Evolutionary conservation across 2,797 vertebrate genomes (phyloP).

Genomic region (Semaprochilodus insignis): DNA sequence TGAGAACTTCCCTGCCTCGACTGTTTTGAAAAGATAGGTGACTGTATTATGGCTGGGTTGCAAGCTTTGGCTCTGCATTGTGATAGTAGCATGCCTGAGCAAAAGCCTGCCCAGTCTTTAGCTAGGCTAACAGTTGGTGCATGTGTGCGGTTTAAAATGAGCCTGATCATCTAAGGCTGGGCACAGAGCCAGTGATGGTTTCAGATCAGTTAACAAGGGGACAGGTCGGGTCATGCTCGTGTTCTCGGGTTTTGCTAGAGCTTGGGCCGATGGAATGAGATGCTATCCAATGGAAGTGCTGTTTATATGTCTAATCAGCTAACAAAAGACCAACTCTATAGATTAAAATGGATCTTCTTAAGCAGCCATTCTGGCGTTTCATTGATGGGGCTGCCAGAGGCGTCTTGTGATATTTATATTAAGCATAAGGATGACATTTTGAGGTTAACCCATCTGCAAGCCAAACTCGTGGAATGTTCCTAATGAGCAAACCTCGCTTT

Average conservation of each 20-base stretch:
- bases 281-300: slow-evolving; percentile 1
- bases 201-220: slow-evolving; percentile 12
- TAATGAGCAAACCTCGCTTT: slow-evolving; percentile 69
- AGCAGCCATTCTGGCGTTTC: neutral
- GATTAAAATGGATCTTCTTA: neutral
- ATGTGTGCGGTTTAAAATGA: neutral
- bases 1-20: slow-evolving; percentile 46
- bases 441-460: slow-evolving; percentile 64
- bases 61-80: slow-evolving; percentile 1
- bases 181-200: slow-evolving; percentile 9
- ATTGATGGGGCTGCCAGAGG: neutral
- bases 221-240: neutral
- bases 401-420: neutral
- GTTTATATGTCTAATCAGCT: neutral
- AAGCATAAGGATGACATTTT: slow-evolving; percentile 39
- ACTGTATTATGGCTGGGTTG: slow-evolving; percentile 42
- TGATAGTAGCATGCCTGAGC: slow-evolving; percentile 18
- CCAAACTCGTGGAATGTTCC: slow-evolving; percentile 61
- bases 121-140: neutral
- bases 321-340: neutral
- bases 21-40: slow-evolving; percentile 53
- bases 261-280: neutral
- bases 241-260: slow-evolving; percentile 8
- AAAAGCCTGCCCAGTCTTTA: neutral
- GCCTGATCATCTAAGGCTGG: neutral